phyloP scores from a whole-genome alignment of 2,888 invertebrate species.

The Erannis defoliaria region DNA sequence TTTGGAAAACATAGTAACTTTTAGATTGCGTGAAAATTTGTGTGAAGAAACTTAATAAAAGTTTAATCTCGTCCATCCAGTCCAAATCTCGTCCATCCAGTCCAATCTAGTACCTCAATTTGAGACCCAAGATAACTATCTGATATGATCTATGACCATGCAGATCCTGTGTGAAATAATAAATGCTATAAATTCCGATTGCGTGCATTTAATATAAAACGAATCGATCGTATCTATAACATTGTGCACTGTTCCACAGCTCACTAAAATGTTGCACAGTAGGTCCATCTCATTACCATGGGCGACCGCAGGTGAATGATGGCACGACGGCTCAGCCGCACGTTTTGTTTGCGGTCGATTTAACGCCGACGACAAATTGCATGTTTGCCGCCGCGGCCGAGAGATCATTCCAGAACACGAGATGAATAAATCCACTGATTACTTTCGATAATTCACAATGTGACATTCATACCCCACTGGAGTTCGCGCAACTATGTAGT shows the following conservation, averaged over 20 bases:
- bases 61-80: no score
- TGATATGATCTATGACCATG: no score
- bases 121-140: no score
- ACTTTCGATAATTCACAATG: constrained; percentile 47
- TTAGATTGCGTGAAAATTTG: no score
- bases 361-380: constrained; percentile 84
- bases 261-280: constrained; percentile 60
- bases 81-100: no score
- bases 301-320: constrained; percentile 85
- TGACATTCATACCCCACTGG: constrained; percentile 14
- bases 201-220: background rate
- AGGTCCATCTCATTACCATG: constrained; percentile 85
- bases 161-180: no score
- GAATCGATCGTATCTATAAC: constrained; percentile 8
- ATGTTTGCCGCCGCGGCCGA: constrained; percentile 79
- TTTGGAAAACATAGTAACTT: no score
- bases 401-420: constrained; percentile 76
- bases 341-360: constrained; percentile 86
- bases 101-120: no score
- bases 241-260: constrained; percentile 22
- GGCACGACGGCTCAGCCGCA: constrained; percentile 70
- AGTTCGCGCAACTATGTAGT: constrained; percentile 5
- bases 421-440: constrained; percentile 71
- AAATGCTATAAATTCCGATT: no score
- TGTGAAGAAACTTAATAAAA: no score